Evolutionary conservation across 2,888 invertebrate species (phyloP), one percentile per base, ranked within the genome.

Genomic region (Ectemnius continuus): DNA sequence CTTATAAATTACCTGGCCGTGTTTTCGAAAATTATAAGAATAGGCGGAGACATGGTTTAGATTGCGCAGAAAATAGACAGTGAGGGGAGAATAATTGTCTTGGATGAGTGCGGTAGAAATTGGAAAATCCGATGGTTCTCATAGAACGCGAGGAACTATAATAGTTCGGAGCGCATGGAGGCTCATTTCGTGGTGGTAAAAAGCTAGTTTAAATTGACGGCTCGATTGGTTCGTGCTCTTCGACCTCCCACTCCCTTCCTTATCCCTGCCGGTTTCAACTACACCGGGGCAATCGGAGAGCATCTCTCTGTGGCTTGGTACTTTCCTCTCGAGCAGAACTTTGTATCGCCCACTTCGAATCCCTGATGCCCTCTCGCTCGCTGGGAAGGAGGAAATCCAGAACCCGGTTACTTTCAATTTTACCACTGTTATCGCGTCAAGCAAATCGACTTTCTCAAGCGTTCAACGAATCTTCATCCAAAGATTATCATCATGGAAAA

Each of bases 261-360:
- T 8, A 16, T 13, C 2, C 57, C 6, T 64, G 13, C 16, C 56
- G 45, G 57, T 68, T 69, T 67, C 67, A 70, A 72, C 72, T 20
- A 36, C 14, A 45, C 20, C 48, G 28, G 18, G 16, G 28, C 66
- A 68, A 52, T 65, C 66, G 56, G 60, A 56, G 66, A 46, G 57
- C 52, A 52, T 52, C 52, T 52, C 61, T 61, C 67, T 26, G 45
- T 8, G 56, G 14, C 61, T 64, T 71, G 56, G 61, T 66, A 65
- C 73, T 79, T 79, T 79, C 73, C 76, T 58, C 74, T 58, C 74
- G 76, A 81, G 75, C 76, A 58, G 70, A 16, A 71, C 59, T 61
- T 46, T 0, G 5, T 6, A 36, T 70, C 75, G 60, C 82, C 78
- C 78, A 78, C 65, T 52, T 63, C 67, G 73, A 56, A 67, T 56